These are phyloP conservation scores for Epinotia nisella DNA, from an alignment of 2,888 invertebrate genomes.

Conservation along the genomic window DNA sequence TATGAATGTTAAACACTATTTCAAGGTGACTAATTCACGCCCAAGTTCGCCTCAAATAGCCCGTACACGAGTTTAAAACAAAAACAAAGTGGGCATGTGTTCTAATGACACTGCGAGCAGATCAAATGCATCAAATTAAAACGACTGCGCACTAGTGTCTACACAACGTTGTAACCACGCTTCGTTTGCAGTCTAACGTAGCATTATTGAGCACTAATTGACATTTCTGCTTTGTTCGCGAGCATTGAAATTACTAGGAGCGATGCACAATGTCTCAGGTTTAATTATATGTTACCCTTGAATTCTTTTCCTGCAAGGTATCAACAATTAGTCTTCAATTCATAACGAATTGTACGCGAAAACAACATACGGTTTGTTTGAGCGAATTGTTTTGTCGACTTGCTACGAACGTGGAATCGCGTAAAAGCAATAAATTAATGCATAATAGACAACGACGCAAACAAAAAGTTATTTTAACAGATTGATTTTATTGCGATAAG, in stretches of 20 bases:
- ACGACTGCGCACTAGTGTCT: slow-evolving; percentile 58
- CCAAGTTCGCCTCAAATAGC: slow-evolving; percentile 69
- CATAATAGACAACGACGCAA: neutral
- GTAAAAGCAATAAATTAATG: slow-evolving; percentile 28
- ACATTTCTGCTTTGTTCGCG: slow-evolving; percentile 59
- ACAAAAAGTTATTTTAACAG: slow-evolving; percentile 11
- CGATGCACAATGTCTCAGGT: slow-evolving; percentile 52
- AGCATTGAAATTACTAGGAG: slow-evolving; percentile 61
- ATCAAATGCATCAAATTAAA: slow-evolving; percentile 68
- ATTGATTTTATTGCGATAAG: neutral
- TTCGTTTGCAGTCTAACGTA: slow-evolving; percentile 64
- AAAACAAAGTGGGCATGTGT: slow-evolving; percentile 77
- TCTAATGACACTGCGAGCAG: slow-evolving; percentile 67
- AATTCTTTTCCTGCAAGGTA: slow-evolving; percentile 50
- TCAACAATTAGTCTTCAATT: slow-evolving; percentile 42
- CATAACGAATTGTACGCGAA: slow-evolving; percentile 44
- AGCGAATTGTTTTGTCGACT: slow-evolving; percentile 27
- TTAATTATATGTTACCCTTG: slow-evolving; percentile 52
- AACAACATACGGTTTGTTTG: slow-evolving; percentile 41
- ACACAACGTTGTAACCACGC: slow-evolving; percentile 65
- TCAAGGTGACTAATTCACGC: slow-evolving; percentile 52
- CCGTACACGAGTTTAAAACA: slow-evolving; percentile 77
- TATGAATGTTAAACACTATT: neutral
- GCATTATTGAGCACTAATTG: slow-evolving; percentile 67
- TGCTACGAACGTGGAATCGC: slow-evolving; percentile 13